phyloP scores from a whole-genome alignment of 1,140 invertebrate genomes.

The Drosophila ironensis region DNA sequence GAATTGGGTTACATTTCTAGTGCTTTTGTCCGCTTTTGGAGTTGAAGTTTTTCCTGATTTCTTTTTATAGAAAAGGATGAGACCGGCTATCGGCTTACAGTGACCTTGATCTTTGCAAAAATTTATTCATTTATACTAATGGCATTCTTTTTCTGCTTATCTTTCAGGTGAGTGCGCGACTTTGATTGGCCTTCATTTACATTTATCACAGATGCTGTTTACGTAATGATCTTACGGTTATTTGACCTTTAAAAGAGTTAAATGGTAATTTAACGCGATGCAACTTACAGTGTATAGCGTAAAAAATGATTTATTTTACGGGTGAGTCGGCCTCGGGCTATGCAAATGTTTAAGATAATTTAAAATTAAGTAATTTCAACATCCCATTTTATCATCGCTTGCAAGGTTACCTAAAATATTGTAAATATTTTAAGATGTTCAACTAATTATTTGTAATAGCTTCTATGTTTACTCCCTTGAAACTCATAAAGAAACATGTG shows the following conservation, averaged over 20 bases:
- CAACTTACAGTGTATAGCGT: background rate
- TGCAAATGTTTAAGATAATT: too few relatives aligned
- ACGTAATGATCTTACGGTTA: background rate
- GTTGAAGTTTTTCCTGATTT: background rate
- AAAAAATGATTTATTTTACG: conserved; percentile 19
- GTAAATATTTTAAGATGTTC: too few relatives aligned
- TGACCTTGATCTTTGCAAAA: conserved; percentile 31
- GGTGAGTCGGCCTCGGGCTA: too few relatives aligned
- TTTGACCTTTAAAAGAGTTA: conserved; percentile 19
- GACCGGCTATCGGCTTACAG: background rate
- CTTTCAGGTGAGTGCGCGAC: conserved; percentile 32
- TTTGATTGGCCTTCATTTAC: background rate
- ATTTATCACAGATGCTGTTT: conserved; percentile 1
- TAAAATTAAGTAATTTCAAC: too few relatives aligned
- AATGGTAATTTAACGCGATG: conserved; percentile 16
- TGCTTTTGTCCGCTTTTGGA: conserved; percentile 5
- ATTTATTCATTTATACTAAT: conserved; percentile 44
- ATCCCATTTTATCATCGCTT: too few relatives aligned
- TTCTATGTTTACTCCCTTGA: too few relatives aligned
- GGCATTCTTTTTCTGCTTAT: conserved; percentile 12
- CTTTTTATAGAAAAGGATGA: background rate
- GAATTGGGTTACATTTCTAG: conserved; percentile 43
- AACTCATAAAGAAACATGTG: too few relatives aligned
- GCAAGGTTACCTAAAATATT: too few relatives aligned
- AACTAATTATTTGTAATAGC: too few relatives aligned